Evolutionary conservation across 2,113 vertebrate species (phyloP).

Genomic region (Poeciliopsis occidentalis): DNA sequence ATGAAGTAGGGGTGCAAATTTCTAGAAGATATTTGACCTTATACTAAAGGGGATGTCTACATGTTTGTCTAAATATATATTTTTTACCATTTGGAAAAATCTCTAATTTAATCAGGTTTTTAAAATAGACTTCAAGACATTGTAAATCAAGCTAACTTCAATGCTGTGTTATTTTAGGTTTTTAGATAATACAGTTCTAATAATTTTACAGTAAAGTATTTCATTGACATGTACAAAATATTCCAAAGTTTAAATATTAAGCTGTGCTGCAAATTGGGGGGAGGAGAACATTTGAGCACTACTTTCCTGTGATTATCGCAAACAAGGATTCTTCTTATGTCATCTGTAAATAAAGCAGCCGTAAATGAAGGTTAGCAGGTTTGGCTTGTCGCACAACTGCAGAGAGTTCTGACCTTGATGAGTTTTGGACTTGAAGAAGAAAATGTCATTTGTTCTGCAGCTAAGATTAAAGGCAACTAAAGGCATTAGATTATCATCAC

Average conservation of each 20-base stretch:
- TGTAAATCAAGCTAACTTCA: no score
- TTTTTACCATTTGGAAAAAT: neutral
- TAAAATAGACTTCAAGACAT: neutral
- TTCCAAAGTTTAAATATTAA: neutral
- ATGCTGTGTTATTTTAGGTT: no score
- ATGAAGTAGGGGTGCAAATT: neutral
- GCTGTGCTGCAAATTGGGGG: neutral
- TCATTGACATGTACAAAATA: neutral
- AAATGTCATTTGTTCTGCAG: neutral
- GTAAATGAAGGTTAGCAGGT: neutral
- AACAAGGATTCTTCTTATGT: neutral
- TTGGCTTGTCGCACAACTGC: neutral
- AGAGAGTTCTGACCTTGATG: neutral
- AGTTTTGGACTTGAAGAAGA: neutral
- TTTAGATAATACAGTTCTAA: neutral
- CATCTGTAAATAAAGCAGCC: neutral
- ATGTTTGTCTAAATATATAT: neutral
- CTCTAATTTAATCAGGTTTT: neutral
- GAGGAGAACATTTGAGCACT: neutral
- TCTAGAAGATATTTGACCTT: neutral
- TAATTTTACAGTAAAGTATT: neutral
- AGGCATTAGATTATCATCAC: neutral
- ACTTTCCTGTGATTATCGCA: neutral
- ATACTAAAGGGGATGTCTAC: neutral
- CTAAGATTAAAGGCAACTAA: neutral